phyloP scores from a whole-genome alignment of 1,140 invertebrate genomes.

The Lerema accius region DNA sequence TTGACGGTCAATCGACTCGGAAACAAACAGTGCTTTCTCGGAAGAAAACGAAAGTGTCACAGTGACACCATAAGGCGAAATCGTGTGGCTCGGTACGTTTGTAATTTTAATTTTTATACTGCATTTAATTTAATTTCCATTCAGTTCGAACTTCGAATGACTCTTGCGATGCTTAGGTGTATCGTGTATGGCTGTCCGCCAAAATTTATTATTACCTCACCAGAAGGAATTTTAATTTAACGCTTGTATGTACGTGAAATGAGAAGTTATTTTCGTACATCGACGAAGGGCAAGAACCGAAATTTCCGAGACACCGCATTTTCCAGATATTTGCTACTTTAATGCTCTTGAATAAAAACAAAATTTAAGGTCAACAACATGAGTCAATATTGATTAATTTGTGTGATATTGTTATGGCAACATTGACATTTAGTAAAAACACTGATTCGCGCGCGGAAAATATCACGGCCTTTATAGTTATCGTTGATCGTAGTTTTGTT shows the following conservation, averaged over 20 bases:
- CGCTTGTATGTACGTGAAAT: constrained; percentile 42
- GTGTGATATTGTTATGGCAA: constrained; percentile 1
- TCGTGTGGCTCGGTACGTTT: constrained; percentile 40
- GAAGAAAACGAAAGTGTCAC: constrained; percentile 60
- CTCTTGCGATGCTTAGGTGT: constrained; percentile 25
- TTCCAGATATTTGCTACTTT: no score
- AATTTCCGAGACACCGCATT: constrained; percentile 6
- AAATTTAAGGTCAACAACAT: background rate
- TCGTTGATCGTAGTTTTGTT: no score
- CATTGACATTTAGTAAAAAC: constrained; percentile 27
- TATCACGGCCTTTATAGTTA: constrained; percentile 34
- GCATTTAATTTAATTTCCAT: background rate
- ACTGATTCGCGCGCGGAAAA: constrained; percentile 29
- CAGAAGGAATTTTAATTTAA: constrained; percentile 61
- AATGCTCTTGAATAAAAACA: background rate
- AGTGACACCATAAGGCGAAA: constrained; percentile 50
- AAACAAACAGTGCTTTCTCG: constrained; percentile 56
- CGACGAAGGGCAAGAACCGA: background rate
- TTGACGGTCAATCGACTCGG: constrained; percentile 37
- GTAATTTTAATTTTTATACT: constrained; percentile 22
- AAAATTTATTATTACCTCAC: constrained; percentile 65
- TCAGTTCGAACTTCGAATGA: no score
- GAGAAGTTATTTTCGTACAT: constrained; percentile 54
- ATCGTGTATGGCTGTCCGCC: constrained; percentile 57
- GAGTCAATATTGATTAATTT: background rate